These are phyloP conservation scores for Cyclura pinguis DNA, from an alignment of 2,797 vertebrate species.

Conservation along the genomic window DNA sequence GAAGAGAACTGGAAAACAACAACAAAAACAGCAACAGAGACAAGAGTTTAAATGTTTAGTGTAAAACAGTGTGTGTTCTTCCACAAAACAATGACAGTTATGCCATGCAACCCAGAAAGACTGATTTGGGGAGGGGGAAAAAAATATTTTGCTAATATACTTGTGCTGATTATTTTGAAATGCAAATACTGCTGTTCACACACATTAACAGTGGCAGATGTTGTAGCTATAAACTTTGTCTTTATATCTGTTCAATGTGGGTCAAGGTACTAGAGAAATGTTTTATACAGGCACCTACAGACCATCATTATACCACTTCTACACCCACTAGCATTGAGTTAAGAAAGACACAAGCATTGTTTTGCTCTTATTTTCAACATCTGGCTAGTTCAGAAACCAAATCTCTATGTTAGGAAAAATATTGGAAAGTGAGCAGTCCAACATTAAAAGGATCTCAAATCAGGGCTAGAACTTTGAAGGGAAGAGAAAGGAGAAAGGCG, in stretches of 20 bases:
- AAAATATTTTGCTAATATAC: not conserved
- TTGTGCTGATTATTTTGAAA: not conserved
- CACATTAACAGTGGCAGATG: constrained; percentile 4
- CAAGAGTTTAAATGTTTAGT: constrained; percentile 57
- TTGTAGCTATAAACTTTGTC: not conserved
- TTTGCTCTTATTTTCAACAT: not conserved
- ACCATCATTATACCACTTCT: not conserved
- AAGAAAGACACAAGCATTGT: not conserved
- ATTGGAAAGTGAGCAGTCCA: not conserved
- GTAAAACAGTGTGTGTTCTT: constrained; percentile 44
- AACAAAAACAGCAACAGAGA: constrained; percentile 20
- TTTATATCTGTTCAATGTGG: not conserved
- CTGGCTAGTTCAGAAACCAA: not conserved
- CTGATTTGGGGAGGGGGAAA: not conserved
- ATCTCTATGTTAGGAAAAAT: not conserved
- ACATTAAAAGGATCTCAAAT: not conserved
- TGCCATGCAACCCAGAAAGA: constrained; percentile 13
- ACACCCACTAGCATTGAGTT: not conserved
- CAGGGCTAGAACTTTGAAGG: not conserved
- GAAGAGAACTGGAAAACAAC: constrained; percentile 28
- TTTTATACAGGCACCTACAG: not conserved
- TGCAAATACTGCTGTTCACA: constrained; percentile 3
- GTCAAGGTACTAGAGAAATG: not conserved
- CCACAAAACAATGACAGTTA: constrained; percentile 17
- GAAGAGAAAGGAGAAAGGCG: not conserved